phyloP scores from a whole-genome alignment of 2,888 invertebrate species.

The Platycheirus rosarum region DNA sequence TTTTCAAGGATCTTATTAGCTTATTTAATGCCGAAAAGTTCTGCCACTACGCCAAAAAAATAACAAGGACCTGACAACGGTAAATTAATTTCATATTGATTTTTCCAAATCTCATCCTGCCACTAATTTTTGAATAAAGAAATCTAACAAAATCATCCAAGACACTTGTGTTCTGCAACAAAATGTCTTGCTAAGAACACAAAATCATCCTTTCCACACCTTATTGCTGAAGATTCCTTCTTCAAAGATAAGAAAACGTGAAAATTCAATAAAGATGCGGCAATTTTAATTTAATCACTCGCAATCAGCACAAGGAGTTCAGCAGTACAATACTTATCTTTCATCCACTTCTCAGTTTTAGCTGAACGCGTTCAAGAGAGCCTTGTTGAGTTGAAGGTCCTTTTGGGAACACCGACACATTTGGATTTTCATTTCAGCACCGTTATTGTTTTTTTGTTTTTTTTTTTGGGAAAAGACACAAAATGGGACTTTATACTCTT shows the following conservation, averaged over 20 bases:
- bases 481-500: conserved; percentile 34
- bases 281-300: conserved; percentile 73
- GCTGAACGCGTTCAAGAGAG: not conserved
- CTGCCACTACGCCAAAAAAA: conserved; percentile 39
- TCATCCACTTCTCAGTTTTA: not conserved
- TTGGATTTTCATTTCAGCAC: conserved; percentile 37
- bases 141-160: conserved; percentile 3
- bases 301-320: conserved; percentile 51
- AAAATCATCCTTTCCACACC: not conserved
- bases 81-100: conserved; percentile 68
- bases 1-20: conserved; percentile 37
- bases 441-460: conserved; percentile 6
- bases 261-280: conserved; percentile 73
- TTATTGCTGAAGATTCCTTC: conserved; percentile 23
- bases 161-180: not conserved
- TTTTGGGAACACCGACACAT: not conserved
- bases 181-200: not conserved
- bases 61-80: conserved; percentile 46
- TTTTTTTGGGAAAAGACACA: not conserved
- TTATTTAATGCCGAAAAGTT: conserved; percentile 38
- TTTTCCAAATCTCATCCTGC: conserved; percentile 37
- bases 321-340: conserved; percentile 11
- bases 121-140: conserved; percentile 1
- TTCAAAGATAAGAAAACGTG: conserved; percentile 62
- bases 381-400: conserved; percentile 18